Base-by-base conservation (phyloP, 2,797 vertebrate genomes). In the Erpetoichthys calabaricus region DNA sequence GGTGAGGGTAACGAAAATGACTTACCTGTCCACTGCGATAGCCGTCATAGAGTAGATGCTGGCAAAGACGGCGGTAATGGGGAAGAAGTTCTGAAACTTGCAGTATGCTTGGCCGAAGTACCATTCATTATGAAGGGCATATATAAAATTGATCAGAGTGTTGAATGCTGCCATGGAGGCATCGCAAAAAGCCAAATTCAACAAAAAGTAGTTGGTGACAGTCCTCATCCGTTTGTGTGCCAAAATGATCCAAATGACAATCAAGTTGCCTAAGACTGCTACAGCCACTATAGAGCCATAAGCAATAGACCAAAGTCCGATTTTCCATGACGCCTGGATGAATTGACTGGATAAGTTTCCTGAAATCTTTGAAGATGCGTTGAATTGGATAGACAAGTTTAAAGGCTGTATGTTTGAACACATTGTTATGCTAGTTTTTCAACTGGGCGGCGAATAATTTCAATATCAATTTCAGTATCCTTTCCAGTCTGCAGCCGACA, bases 21-120 rank as follows among this genome's bases (percentile, higher is more conserved):
- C 86, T 80, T 80, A 98, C 95, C 94, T 89, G 85, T 97, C 93
- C 55, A 91, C 79, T 4, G 93, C 83, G 45, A 97, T 92, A 0
- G 91, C 94, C 0, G 86, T 90, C 94, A 97, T 97, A 44, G 91
- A 97, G 78, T 96, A 97, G 82, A 97, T 97, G 83, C 94, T 95
- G 80, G 93, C 85, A 59, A 97, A 97, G 74, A 96, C 90, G 0
- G 94, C 87, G 0, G 91, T 82, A 63, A 97, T 91, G 0, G 94
- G 94, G 68, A 97, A 96, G 80, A 96, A 97, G 85, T 97, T 97
- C 78, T 97, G 94, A 70, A 97, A 97, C 67, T 83, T 86, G 71
- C 94, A 97, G 78, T 96, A 97, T 50, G 76, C 79, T 43, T 89
- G 84, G 7, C 93, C 94, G 55, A 95, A 97, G 79, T 97, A 95